Percentiles rank a stretch among this genome's conserved stretches.
phyloP scores from a whole-genome alignment of 2,113 vertebrate genomes.

The Halichoerus grypus region DNA sequence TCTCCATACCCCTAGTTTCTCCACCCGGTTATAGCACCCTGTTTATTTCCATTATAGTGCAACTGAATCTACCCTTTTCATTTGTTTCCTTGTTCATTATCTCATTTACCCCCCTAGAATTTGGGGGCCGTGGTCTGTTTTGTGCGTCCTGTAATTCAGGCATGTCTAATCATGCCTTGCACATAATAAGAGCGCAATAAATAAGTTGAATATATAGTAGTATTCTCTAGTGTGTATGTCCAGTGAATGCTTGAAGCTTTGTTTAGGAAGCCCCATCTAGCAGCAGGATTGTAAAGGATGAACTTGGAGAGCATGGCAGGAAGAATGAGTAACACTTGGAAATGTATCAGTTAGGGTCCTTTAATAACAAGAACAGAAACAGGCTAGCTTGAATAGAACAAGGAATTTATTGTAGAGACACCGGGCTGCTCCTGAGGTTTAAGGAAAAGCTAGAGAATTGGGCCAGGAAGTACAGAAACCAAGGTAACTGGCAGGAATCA shows the following conservation, averaged over 20 bases:
- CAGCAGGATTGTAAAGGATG: background rate
- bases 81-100: background rate
- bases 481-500: background rate
- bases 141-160: background rate
- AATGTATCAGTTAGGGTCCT: background rate
- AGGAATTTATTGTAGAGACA: background rate
- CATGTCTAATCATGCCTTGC: background rate
- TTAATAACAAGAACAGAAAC: slow-evolving; percentile 22
- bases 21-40: background rate
- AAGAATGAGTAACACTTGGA: background rate
- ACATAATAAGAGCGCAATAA: background rate
- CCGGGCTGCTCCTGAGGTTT: background rate
- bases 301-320: background rate
- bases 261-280: background rate
- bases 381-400: background rate
- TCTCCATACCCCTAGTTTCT: background rate
- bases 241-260: background rate
- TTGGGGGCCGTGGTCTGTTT: background rate
- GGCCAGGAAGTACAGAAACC: background rate
- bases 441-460: background rate
- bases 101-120: background rate
- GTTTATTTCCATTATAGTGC: background rate
- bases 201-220: background rate
- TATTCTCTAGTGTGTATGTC: background rate
- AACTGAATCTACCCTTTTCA: background rate